Base-by-base conservation (phyloP, 2,888 invertebrate genomes). In the Drosophila kambysellisi region DNA sequence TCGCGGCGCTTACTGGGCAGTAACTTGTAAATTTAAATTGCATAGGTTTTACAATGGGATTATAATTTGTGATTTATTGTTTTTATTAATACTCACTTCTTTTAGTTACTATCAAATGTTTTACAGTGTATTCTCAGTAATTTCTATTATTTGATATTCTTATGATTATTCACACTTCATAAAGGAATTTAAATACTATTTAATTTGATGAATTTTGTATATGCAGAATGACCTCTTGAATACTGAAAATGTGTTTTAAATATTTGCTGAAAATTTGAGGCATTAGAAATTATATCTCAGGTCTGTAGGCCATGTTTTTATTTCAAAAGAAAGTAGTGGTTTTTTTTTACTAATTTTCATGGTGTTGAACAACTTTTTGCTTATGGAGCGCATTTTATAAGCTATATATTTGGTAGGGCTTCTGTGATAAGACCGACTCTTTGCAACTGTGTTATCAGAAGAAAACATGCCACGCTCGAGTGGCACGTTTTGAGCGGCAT, bases 371-470 rank as follows among this genome's bases (percentile, higher is more conserved):
- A 20, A 43, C 4, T 9, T 30, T 39, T 15, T 30, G 4, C 3
- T 25, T 39, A 35, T 20, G 35, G 25, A 60, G 7, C 11, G 50
- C 25, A 37, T 50, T 35, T 20, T 9, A 30, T 50, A 20, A 11
- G 33, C n/a, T 8, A 8, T 48, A 4, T 2, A 7, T n/a, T 29
- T 33, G 20, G 25, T 4, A 15, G 25, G 25, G 17, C 25, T 51
- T 11, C 8, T 11, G 6, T 46, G 60, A 61, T 70, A 61, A 58
- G 32, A 25, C 0, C 30, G 12, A 25, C 41, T 4, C 11, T 9
- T 30, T 53, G 76, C 43, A 75, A 35, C 33, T 37, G 20, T 37
- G 17, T 76, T 76, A 72, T 76, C 73, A 58, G 25, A n/a, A 15
- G 30, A 30, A n/a, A 35, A 29, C 17, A 48, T 64, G 6, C 15